Base-by-base conservation (phyloP, 2,888 invertebrate genomes). In the Diarsia rubi region DNA sequence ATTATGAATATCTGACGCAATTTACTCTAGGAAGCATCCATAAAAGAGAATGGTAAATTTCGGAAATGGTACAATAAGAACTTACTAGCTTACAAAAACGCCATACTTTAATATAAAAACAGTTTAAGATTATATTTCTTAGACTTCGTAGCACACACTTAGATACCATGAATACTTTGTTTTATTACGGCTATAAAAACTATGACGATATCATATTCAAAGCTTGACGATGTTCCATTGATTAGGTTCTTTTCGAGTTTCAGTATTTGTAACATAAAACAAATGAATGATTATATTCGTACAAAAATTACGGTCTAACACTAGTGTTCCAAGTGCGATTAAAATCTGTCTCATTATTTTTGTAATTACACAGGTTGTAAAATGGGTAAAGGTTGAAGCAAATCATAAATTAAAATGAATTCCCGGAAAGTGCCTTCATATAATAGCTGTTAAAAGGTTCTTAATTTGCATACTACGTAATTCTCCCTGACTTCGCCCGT, bases 1-100 rank as follows among this genome's bases (percentile, higher is more conserved):
- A 72, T 77, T 83, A 69, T 62, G 49, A 65, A 72, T 81, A 83
- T 79, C 60, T 83, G 47, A 69, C 64, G 69, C 73, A 83, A 69
- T 81, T 62, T 66, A 69, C 42, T 78, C 57, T 57, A 3, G 42
- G 16, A 37, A 65, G 24, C 47, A 24, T 42, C 64, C 59, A 67
- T 80, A 68, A 68, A 70, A 16, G 59, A 12, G 49, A 71, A 54
- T 69, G 47, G 44, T 62, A 57, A 8, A 57, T 63, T 70, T 47
- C 14, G 80, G 14, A 74, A 62, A 45, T 52, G 24, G 21, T 27
- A 21, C 21, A 24, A 44, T 12, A 45, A 31, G 8, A 62, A 49
- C 44, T 54, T 31, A 24, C 47, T 42, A 24, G 57, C 5, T 59
- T 11, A 3, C 1, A 16, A 21, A 5, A 12, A 24, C 16, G 8